phyloP scores from a whole-genome alignment of 2,797 vertebrate genomes.

The Dicrostonyx torquatus region DNA sequence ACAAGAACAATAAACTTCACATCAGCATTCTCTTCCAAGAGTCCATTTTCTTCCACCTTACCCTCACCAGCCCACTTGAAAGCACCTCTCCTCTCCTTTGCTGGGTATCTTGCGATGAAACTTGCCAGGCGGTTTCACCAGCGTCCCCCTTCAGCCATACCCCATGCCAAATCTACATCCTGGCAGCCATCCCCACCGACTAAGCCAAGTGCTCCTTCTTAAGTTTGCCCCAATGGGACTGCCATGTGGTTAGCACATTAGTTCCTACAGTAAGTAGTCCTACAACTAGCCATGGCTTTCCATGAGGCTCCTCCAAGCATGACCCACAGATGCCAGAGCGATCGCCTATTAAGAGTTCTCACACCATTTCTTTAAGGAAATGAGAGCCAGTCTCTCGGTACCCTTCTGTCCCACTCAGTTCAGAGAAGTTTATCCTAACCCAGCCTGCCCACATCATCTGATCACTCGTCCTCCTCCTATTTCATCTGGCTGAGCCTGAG shows the following conservation, averaged over 20 bases:
- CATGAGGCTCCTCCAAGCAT: background rate
- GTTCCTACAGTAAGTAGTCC: background rate
- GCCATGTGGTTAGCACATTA: background rate
- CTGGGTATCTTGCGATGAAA: background rate
- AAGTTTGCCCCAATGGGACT: rapidly evolving
- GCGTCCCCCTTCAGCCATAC: no score
- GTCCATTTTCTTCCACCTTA: background rate
- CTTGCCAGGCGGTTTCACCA: background rate
- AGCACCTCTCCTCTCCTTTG: background rate
- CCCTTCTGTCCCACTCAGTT: background rate
- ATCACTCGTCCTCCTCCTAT: background rate
- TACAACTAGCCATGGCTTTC: background rate
- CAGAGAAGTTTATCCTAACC: constrained; percentile 22
- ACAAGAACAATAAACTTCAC: background rate
- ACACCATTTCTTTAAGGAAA: background rate
- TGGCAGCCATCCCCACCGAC: rapidly evolving
- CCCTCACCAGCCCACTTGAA: background rate
- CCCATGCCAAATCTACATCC: background rate
- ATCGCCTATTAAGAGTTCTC: background rate
- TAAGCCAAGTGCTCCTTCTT: background rate
- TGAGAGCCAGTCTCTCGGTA: background rate
- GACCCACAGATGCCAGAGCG: background rate
- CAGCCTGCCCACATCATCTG: background rate
- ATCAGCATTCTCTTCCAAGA: background rate
- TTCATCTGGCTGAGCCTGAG: background rate